These are phyloP conservation scores for Drosophila leonis DNA, from an alignment of 2,888 invertebrate species.

Conservation along the genomic window DNA sequence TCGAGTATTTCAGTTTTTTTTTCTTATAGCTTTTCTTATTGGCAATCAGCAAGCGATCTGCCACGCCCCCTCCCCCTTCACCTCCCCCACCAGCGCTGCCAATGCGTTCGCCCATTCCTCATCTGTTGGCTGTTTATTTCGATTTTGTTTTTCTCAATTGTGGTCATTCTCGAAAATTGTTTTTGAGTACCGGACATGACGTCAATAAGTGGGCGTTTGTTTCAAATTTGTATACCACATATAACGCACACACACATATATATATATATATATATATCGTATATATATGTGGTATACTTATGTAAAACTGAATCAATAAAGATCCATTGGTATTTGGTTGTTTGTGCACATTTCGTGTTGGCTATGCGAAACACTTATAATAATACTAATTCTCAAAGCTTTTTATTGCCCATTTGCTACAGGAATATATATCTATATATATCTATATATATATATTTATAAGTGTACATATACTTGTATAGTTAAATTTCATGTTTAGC, in stretches of 20 bases:
- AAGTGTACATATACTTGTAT: constrained; percentile 6
- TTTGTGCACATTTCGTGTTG: constrained; percentile 29
- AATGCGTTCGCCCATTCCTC: constrained; percentile 39
- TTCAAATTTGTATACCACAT: constrained; percentile 78
- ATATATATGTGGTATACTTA: constrained; percentile 25
- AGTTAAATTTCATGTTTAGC: constrained; percentile 5
- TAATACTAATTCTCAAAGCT: constrained; percentile 57
- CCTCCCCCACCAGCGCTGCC: background rate
- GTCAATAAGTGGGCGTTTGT: constrained; percentile 85
- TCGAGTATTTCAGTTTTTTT: background rate
- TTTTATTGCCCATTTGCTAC: constrained; percentile 50
- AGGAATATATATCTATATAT: constrained; percentile 1
- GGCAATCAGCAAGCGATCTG: constrained; percentile 63
- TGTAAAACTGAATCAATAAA: constrained; percentile 46
- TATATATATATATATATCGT: constrained; percentile 6
- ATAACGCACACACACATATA: constrained; percentile 45
- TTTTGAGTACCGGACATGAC: constrained; percentile 85
- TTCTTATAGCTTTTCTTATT: constrained; percentile 59
- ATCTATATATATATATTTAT: background rate
- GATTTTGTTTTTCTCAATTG: constrained; percentile 81
- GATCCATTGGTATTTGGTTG: constrained; percentile 29
- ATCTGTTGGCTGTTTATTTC: constrained; percentile 68
- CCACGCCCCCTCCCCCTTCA: constrained; percentile 7
- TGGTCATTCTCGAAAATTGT: constrained; percentile 82
- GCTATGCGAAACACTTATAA: constrained; percentile 45